phyloP scores from a whole-genome alignment of 1,140 invertebrate genomes.

The Bombus waltoni region DNA sequence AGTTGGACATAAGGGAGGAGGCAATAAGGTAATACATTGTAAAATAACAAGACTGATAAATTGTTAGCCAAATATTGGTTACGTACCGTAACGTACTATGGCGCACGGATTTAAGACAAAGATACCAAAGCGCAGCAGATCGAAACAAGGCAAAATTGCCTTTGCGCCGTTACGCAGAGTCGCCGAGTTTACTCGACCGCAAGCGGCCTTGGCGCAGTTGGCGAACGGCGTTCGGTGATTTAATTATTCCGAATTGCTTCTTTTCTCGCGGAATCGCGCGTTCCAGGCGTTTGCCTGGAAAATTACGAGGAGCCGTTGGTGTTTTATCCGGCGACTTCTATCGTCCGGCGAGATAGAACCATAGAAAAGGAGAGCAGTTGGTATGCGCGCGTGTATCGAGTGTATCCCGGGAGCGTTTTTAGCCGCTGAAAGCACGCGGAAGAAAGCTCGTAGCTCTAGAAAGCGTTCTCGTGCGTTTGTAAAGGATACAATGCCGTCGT shows the following conservation, averaged over 20 bases:
- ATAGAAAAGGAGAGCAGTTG: not conserved
- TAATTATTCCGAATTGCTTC: not conserved
- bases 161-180: too few species aligned
- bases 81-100: too few species aligned
- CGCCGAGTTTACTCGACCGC: too few species aligned
- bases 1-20: too few species aligned
- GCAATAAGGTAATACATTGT: too few species aligned
- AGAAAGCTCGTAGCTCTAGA: not conserved
- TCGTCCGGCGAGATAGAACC: not conserved
- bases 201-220: too few species aligned
- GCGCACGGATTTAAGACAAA: too few species aligned
- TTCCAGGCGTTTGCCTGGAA: not conserved
- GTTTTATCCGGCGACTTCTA: not conserved
- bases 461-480: not conserved
- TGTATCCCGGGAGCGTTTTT: slow-evolving; percentile 23
- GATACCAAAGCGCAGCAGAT: too few species aligned
- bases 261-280: not conserved
- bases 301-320: not conserved
- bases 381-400: not conserved
- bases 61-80: too few species aligned
- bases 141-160: too few species aligned
- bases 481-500: not conserved
- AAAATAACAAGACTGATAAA: too few species aligned
- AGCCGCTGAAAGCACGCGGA: slow-evolving; percentile 21
- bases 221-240: not conserved